Evolutionary conservation across 2,797 vertebrate species (phyloP).

Genomic region (Bothrops alternatus): DNA sequence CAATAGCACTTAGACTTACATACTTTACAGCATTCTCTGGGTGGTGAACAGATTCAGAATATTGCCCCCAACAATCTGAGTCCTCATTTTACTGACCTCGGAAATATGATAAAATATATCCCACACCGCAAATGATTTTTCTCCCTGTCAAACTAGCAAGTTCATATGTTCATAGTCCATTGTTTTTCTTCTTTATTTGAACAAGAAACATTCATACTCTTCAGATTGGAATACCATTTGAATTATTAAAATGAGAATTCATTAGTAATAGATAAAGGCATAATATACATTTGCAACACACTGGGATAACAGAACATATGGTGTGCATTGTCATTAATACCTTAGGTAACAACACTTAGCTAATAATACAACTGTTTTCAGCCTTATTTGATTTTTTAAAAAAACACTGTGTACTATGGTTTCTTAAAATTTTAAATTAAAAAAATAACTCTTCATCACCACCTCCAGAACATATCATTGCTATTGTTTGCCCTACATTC

Average conservation of each 20-base stretch:
- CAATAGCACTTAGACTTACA: neutral
- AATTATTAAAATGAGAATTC: constrained; percentile 4
- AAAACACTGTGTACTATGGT: neutral
- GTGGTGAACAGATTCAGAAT: neutral
- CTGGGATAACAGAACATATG: neutral
- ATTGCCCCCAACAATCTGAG: neutral
- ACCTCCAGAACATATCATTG: neutral
- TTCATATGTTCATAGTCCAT: neutral
- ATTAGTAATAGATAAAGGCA: constrained; percentile 8
- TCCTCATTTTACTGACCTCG: neutral
- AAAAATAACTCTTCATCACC: neutral
- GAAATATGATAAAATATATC: neutral
- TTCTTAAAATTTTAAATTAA: constrained; percentile 2
- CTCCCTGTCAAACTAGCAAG: neutral
- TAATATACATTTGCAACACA: neutral
- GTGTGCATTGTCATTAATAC: neutral
- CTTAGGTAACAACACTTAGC: constrained; percentile 7
- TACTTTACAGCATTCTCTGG: neutral
- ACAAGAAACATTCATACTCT: neutral
- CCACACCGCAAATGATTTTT: neutral
- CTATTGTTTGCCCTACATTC: constrained; percentile 1
- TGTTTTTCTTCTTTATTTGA: neutral
- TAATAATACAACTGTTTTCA: neutral
- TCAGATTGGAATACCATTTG: neutral
- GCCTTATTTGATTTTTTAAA: neutral